Base-by-base conservation (phyloP, 2,888 invertebrate species). In the Hybos culiciformis region DNA sequence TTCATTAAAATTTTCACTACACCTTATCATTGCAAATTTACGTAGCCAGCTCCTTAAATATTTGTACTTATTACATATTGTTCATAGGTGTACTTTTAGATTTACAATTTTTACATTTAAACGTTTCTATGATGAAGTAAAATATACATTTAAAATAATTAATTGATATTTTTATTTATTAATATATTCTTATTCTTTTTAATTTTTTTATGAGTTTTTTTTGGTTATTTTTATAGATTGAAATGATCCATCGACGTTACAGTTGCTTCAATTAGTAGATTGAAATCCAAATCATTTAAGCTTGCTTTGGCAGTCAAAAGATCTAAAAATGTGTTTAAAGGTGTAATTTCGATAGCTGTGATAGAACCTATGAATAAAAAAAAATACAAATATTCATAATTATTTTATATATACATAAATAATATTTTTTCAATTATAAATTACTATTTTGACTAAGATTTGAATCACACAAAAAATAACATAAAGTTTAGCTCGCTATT, bases 231-330 rank as follows among this genome's bases (percentile, higher is more conserved):
- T 45, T 46, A 49, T 1, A 49, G n/a, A 34, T 43, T 36, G 18
- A 63, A 51, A 36, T 59, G 56, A 19, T 64, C 61, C 54, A 66
- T 56, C 21, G 66, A 66, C 29, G 61, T 58, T 17, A 64, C 54
- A 19, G 87, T 87, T 12, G 87, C 84, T 65, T 88, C 87, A 52
- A 87, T 85, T 37, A 88, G 72, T 47, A 88, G 71, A 54, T 84
- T 85, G 63, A 88, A 85, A 64, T 88, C 87, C 53, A 88, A 66
- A 58, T 88, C 87, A 48, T 83, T 80, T 47, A 87, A 73, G 60
- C 82, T 87, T 12, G 87, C 87, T 69, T 88, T 88, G 7, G 87
- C 88, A 1, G 87, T 87, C 33, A 88, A 69, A 45, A 88, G 69
- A 63, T 87, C 85, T 46, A 88, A 69, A 60, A 88, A 87, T 5